phyloP scores from a whole-genome alignment of 2,888 invertebrate genomes.

The Frankliniella fusca region DNA sequence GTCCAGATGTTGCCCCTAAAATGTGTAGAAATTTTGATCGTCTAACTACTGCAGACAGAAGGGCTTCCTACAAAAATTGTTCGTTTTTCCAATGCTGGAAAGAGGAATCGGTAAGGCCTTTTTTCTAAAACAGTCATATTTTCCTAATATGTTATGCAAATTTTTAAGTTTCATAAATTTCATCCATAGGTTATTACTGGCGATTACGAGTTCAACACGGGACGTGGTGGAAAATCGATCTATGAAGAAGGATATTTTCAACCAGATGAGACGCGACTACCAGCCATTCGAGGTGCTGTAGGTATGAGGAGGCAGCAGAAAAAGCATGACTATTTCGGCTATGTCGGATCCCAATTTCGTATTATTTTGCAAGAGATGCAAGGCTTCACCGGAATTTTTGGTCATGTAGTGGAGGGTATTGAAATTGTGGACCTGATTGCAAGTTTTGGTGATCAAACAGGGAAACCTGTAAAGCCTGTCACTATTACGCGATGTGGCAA shows the following conservation, averaged over 20 bases:
- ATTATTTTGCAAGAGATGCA: conserved; percentile 77
- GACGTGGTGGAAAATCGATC: conserved; percentile 71
- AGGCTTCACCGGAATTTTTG: conserved; percentile 78
- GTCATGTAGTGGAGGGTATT: conserved; percentile 72
- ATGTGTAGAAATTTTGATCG: conserved; percentile 76
- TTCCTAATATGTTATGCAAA: no score
- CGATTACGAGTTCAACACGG: conserved; percentile 76
- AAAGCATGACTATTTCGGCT: conserved; percentile 71
- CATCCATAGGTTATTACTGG: conserved; percentile 47
- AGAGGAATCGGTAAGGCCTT: conserved; percentile 63
- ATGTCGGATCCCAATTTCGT: conserved; percentile 82
- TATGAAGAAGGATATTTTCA: conserved; percentile 73
- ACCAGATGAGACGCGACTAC: conserved; percentile 74
- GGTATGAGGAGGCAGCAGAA: conserved; percentile 78
- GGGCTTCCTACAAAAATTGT: conserved; percentile 74
- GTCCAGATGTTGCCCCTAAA: conserved; percentile 72
- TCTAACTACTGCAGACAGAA: conserved; percentile 66
- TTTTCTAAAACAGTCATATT: no score
- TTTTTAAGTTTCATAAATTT: not conserved
- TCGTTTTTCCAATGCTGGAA: conserved; percentile 79
- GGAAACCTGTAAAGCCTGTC: conserved; percentile 71
- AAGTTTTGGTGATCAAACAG: conserved; percentile 70
- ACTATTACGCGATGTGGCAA: conserved; percentile 71
- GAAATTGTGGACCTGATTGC: conserved; percentile 75
- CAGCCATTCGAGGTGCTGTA: conserved; percentile 70